These are phyloP conservation scores for Ennomos erosarius DNA, from an alignment of 2,888 invertebrate species.

Conservation along the genomic window DNA sequence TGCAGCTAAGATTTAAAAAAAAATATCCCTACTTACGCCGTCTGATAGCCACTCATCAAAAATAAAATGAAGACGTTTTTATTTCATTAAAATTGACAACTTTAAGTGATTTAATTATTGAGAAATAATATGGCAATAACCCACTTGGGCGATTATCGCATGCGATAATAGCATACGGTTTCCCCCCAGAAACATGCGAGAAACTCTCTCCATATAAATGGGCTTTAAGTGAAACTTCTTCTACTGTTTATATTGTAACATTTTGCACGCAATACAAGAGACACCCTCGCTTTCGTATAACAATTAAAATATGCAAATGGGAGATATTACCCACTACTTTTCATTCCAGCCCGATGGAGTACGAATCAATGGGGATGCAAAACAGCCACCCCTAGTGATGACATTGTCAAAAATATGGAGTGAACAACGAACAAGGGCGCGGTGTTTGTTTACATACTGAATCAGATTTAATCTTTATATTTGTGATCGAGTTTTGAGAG, in stretches of 20 bases:
- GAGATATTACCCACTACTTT: slow-evolving; percentile 81
- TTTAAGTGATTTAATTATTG: no score
- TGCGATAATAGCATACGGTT: no score
- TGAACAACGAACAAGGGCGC: slow-evolving; percentile 26
- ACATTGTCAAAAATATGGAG: slow-evolving; percentile 61
- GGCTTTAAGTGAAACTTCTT: background rate
- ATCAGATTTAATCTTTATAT: background rate
- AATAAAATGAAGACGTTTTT: no score
- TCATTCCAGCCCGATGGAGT: slow-evolving; percentile 73
- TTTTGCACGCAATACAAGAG: slow-evolving; percentile 34
- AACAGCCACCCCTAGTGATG: slow-evolving; percentile 54
- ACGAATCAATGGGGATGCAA: slow-evolving; percentile 61
- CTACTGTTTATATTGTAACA: slow-evolving; percentile 14
- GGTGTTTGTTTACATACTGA: slow-evolving; percentile 30
- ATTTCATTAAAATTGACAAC: no score
- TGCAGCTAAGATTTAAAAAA: no score
- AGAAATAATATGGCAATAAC: no score
- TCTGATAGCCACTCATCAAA: no score
- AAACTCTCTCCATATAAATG: no score
- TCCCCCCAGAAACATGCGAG: no score
- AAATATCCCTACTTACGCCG: no score
- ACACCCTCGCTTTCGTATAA: slow-evolving; percentile 60
- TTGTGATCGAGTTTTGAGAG: background rate
- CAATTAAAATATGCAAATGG: slow-evolving; percentile 85
- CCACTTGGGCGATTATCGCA: no score